phyloP scores from a whole-genome alignment of 2,113 vertebrate genomes.

The Gobiocypris rarus region DNA sequence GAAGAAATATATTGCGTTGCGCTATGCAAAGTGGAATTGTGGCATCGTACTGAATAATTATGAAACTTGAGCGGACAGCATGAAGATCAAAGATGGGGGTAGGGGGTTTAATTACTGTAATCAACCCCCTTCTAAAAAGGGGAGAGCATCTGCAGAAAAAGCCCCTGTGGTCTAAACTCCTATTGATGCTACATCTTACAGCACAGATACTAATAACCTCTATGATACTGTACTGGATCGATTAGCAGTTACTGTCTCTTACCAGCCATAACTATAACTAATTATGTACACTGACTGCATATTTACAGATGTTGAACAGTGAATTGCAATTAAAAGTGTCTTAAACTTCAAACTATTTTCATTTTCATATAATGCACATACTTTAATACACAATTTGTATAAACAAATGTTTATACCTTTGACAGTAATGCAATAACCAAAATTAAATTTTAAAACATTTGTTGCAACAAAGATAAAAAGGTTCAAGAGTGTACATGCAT shows the following conservation, averaged over 20 bases:
- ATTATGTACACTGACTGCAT: background rate
- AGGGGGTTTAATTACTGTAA: slow-evolving; percentile 41
- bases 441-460: too few relatives aligned
- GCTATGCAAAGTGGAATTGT: slow-evolving; percentile 1
- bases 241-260: background rate
- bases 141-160: slow-evolving; percentile 24
- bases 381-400: background rate
- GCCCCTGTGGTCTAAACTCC: background rate
- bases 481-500: too few relatives aligned
- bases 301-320: background rate
- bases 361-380: background rate
- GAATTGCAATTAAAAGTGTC: background rate
- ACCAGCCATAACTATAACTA: background rate
- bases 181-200: background rate
- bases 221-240: background rate
- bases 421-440: too few relatives aligned
- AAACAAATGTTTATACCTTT: too few relatives aligned
- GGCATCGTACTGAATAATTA: slow-evolving; percentile 1
- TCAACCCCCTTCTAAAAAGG: slow-evolving; percentile 17
- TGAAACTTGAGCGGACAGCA: background rate
- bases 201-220: background rate
- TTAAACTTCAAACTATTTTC: background rate
- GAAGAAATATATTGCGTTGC: slow-evolving; percentile 9
- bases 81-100: slow-evolving; percentile 32
- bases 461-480: too few relatives aligned